A percentile compares a stretch with the other conserved stretches of the same genome.
Evolutionary conservation across 2,888 invertebrate species (phyloP).

Genomic region (Chymomyza procnemis): DNA sequence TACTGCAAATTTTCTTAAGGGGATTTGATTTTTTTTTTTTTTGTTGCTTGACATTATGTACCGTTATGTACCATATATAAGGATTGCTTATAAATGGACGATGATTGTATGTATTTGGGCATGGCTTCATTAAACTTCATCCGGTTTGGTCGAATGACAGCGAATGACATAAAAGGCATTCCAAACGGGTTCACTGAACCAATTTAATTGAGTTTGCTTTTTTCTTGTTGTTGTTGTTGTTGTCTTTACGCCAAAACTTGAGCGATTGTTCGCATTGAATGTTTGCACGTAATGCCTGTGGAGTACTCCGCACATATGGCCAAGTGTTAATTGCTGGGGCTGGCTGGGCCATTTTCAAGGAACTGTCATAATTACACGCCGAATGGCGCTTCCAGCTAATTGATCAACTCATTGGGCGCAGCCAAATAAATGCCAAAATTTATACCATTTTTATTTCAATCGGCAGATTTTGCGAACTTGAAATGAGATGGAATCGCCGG

Average conservation of each 20-base stretch:
- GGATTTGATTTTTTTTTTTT: not conserved
- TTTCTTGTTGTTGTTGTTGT: too few species aligned
- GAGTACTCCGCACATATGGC: not conserved
- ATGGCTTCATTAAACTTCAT: slow-evolving; percentile 37
- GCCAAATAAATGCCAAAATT: not conserved
- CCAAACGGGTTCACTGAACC: slow-evolving; percentile 56
- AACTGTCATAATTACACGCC: not conserved
- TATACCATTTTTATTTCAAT: not conserved
- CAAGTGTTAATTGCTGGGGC: not conserved
- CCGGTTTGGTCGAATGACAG: slow-evolving; percentile 20
- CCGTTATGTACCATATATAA: not conserved
- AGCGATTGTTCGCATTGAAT: not conserved
- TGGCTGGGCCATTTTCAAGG: not conserved
- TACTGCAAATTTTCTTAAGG: slow-evolving; percentile 29
- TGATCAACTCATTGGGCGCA: not conserved
- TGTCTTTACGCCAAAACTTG: not conserved
- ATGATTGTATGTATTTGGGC: slow-evolving; percentile 15
- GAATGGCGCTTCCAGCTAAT: not conserved
- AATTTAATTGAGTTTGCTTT: slow-evolving; percentile 53
- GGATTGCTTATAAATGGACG: slow-evolving; percentile 18
- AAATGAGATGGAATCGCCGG: not conserved
- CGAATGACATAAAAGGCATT: slow-evolving; percentile 30
- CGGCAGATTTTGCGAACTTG: not conserved
- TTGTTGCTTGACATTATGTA: not conserved
- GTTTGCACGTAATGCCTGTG: not conserved